Percentiles rank a stretch among this genome's conserved stretches.
Evolutionary conservation across 2,113 vertebrate species (phyloP).

Genomic region (Ageneiosus marmoratus): DNA sequence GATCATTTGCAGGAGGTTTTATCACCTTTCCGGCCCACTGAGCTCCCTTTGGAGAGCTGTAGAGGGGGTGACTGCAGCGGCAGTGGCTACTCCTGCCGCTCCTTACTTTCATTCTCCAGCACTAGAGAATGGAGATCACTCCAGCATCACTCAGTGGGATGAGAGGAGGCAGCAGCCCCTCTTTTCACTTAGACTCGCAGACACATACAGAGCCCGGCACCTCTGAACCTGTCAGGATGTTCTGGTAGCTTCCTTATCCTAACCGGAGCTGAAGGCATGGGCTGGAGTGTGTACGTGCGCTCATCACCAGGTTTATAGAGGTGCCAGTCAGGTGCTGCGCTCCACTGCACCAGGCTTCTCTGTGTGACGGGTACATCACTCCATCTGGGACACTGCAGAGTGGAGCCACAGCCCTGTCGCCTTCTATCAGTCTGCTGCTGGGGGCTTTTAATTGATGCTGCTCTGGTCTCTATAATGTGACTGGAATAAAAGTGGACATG

Average conservation of each 20-base stretch:
- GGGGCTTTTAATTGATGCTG: conserved; percentile 34
- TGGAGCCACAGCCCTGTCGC: conserved; percentile 22
- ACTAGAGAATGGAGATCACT: conserved; percentile 11
- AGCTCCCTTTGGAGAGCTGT: conserved; percentile 26
- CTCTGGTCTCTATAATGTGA: background rate
- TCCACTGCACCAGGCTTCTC: conserved; percentile 36
- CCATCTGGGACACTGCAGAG: conserved; percentile 13
- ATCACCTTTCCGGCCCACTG: conserved; percentile 41
- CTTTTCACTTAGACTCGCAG: background rate
- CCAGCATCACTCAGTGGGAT: conserved; percentile 28
- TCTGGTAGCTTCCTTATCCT: conserved; percentile 54
- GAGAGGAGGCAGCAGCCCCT: conserved; percentile 33
- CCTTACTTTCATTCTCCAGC: conserved; percentile 11
- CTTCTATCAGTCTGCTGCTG: conserved; percentile 28
- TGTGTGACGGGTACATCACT: conserved; percentile 65
- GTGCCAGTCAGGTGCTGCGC: conserved; percentile 82
- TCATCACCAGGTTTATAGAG: conserved; percentile 97
- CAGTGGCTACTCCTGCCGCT: conserved; percentile 21
- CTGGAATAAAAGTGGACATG: conserved; percentile 19
- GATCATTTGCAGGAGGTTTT: conserved; percentile 58
- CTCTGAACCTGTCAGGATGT: conserved; percentile 41
- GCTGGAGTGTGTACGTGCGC: conserved; percentile 89
- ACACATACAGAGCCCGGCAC: conserved; percentile 2
- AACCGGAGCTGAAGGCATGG: conserved; percentile 92
- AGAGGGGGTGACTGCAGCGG: background rate